Percentiles rank a stretch among this genome's conserved stretches.
Evolutionary conservation across 2,888 invertebrate species (phyloP).

Genomic region (Candidula unifasciata): DNA sequence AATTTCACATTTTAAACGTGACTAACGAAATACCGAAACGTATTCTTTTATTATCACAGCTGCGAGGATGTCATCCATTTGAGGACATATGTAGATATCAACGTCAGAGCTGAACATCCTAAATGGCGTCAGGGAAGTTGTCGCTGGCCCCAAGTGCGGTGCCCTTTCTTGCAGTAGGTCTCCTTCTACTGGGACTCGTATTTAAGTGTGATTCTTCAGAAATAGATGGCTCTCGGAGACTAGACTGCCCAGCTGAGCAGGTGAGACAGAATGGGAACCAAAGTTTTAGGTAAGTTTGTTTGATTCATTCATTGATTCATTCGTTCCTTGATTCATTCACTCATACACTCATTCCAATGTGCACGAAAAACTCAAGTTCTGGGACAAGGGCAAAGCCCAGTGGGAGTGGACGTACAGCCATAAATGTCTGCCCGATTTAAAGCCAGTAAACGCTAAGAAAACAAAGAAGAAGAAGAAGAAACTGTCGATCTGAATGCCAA

Average conservation of each 20-base stretch:
- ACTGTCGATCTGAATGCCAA: too few species aligned
- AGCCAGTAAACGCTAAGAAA: too few species aligned
- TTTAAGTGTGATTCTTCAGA: background rate
- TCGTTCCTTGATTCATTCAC: too few species aligned
- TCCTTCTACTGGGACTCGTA: background rate
- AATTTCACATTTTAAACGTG: too few species aligned
- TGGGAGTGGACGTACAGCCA: too few species aligned
- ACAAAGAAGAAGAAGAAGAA: too few species aligned
- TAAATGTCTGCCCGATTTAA: too few species aligned
- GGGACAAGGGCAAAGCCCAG: too few species aligned
- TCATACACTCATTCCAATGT: background rate
- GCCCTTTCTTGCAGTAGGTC: background rate
- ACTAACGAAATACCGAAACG: too few species aligned
- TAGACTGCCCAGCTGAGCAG: background rate
- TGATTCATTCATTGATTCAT: background rate
- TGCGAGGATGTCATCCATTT: background rate
- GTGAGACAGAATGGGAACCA: background rate
- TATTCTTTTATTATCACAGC: background rate
- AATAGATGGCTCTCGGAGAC: background rate
- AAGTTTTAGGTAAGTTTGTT: slow-evolving; percentile 12
- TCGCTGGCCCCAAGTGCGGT: background rate
- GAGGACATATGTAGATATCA: background rate
- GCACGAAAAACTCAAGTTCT: too few species aligned
- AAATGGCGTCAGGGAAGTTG: background rate
- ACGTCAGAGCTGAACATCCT: background rate